Conservation (phyloP, 2,888 invertebrate species). For the Drosophila yooni region DNA sequence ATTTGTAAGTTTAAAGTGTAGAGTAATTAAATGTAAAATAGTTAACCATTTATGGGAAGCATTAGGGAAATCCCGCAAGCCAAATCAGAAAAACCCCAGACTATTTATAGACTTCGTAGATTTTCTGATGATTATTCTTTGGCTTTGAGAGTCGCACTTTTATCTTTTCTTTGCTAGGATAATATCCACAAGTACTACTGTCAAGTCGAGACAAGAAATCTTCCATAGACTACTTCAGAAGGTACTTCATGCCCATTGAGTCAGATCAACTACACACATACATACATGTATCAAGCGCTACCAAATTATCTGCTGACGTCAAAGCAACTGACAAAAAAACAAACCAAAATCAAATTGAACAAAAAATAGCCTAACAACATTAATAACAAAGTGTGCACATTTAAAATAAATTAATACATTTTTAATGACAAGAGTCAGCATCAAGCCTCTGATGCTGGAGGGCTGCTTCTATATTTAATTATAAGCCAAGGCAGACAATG, state of each 20-base stretch:
- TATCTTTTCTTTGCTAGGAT: background rate
- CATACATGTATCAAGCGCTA: background rate
- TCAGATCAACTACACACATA: conserved; percentile 11
- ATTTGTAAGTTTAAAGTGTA: background rate
- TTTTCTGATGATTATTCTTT: background rate
- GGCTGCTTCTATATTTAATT: conserved; percentile 33
- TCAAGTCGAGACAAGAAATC: conserved; percentile 11
- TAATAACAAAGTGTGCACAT: conserved; percentile 21
- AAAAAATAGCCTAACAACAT: background rate
- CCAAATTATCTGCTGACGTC: conserved; percentile 59
- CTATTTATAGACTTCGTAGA: background rate
- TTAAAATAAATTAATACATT: conserved; percentile 67
- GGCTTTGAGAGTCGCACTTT: background rate
- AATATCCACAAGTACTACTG: conserved; percentile 4
- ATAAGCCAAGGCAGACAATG: conserved; percentile 21
- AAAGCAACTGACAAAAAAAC: conserved; percentile 49
- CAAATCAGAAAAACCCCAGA: background rate
- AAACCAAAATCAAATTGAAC: background rate
- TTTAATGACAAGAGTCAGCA: conserved; percentile 59
- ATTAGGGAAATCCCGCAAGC: background rate
- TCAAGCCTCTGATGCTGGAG: conserved; percentile 8
- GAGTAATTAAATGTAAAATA: background rate
- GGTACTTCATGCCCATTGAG: conserved; percentile 22
- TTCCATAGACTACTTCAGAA: conserved; percentile 12
- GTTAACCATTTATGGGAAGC: background rate